Evolutionary conservation across 2,888 invertebrate genomes (phyloP), one percentile per base, ranked within the genome.

Genomic region (Aelia acuminata): DNA sequence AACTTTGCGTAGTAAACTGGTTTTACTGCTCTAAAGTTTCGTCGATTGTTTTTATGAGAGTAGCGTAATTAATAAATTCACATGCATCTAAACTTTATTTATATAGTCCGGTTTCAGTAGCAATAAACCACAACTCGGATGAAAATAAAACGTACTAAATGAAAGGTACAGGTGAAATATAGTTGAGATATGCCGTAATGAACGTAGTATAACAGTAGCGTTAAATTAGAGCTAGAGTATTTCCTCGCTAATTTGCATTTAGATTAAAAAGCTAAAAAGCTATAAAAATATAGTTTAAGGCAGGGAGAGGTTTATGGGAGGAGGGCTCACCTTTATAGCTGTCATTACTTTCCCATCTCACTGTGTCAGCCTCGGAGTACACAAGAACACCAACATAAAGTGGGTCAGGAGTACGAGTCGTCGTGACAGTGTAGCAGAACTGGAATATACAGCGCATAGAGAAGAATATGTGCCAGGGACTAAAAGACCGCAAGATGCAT

Each of bases 201-300:
- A 31, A 18, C n/a, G n/a, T 31, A 35, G 35, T 18, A 70, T 18
- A 70, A 13, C 1, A 20, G 31, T 70, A 35, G 20, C 2, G 7
- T 13, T 35, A 8, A 31, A 35, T 35, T 35, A 35, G 18, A 35
- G n/a, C n/a, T 18, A 4, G 63, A 18, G 18, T 20, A 20, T 70
- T 70, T 22, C 31, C 31, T 70, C 63, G 8, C 4, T 20, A 35
- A 70, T 70, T 70, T 70, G 63, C 63, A 70, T 70, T 70, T 70
- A 70, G 63, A 70, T 70, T 70, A 70, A 70, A 70, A 70, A 70
- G 63, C 7, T 35, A 70, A 70, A 8, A 18, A 70, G 63, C 31
- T 70, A 70, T 70, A 70, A 70, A 70, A 70, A 70, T 70, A 70
- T 70, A 35, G 63, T 70, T 70, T 70, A 70, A 70, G 31, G 31